Base-by-base conservation (phyloP, 2,113 vertebrate species). In the Syngnathus typhle region DNA sequence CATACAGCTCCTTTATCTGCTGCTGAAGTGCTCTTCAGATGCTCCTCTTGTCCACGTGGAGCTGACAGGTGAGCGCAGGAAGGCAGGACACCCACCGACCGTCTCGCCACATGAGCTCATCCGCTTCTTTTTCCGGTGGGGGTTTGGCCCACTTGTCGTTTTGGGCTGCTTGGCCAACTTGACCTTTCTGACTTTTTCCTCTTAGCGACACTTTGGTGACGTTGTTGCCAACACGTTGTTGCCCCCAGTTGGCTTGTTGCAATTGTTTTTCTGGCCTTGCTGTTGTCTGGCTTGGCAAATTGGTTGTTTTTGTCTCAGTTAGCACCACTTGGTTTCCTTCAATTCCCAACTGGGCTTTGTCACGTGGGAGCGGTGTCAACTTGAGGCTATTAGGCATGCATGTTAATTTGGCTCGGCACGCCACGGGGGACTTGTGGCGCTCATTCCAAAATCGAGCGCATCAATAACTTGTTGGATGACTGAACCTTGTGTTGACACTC, bases 381-480 rank as follows among this genome's bases (percentile, higher is more conserved):
- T 8, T 39, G 27, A 32, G 27, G 27, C 27, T 32, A 3, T 32
- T 32, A 3, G 27, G 27, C 27, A 27, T 21, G 8, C 62, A 2
- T 67, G 51, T 36, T 71, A 38, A 62, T 58, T n/a, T 43, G 58
- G 54, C 39, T 72, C 72, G 75, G 75, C 59, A 27, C 86, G 76
- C 74, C 18, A 75, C 49, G 59, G 44, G 1, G 41, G n/a, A 23
- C 19, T 69, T 58, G 37, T 69, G 70, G 6, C 36, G 4, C 4
- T 76, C 68, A 70, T 89, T 84, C 85, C 68, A 79, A 81, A 86
- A 86, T 72, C 36, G 62, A 75, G 74, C 59, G 39, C 27, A 66
- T 90, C 87, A 71, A 89, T 89, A 88, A 72, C 68, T 56, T 75
- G 62, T 78, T 82, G 79, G 82, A 81, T 85, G 83, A 86, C 68